Base-by-base conservation (phyloP, 2,113 vertebrate genomes). In the Lepus americanus region DNA sequence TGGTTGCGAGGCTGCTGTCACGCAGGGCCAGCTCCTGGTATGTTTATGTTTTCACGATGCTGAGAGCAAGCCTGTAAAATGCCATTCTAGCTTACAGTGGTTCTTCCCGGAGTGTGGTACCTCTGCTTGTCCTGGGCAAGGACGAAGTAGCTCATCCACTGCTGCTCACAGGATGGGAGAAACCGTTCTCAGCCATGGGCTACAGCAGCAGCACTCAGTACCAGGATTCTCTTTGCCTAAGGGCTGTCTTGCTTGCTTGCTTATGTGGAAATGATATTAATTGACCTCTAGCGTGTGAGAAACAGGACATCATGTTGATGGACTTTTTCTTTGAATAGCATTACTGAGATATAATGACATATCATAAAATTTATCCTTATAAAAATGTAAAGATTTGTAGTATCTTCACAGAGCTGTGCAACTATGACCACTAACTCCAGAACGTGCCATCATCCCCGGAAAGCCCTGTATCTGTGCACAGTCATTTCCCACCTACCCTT, bases 101-200 rank as follows among this genome's bases (percentile, higher is more conserved):
- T 87, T 80, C 66, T 86, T 87, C 59, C 61, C 51, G 86, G 31
- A 59, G 66, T 78, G 51, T 55, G 70, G 78, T 93, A 12, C 72
- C 49, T 87, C 5, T 66, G 33, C 90, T 95, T 69, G 84, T 81
- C 80, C 72, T 53, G 55, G 85, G 14, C 49, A 82, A 81, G 44
- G 80, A 36, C 14, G 89, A 49, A 77, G 64, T 63, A 74, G 79
- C 61, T 79, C 70, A 79, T 79, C 82, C 9, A 70, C 13, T 73
- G 22, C 33, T 91, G 33, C 84, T 80, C 70, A 80, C 31, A 77
- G 61, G 81, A 23, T 93, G 59, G 90, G 86, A 69, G 63, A 64
- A 90, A 86, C 72, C 61, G 7, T 73, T 69, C 44, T 78, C 85
- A 95, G 74, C 44, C 23, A 36, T 49, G 67, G 49, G 27, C 36